Evolutionary conservation across 1,140 invertebrate genomes (phyloP).

Genomic region (Aricia agestis): DNA sequence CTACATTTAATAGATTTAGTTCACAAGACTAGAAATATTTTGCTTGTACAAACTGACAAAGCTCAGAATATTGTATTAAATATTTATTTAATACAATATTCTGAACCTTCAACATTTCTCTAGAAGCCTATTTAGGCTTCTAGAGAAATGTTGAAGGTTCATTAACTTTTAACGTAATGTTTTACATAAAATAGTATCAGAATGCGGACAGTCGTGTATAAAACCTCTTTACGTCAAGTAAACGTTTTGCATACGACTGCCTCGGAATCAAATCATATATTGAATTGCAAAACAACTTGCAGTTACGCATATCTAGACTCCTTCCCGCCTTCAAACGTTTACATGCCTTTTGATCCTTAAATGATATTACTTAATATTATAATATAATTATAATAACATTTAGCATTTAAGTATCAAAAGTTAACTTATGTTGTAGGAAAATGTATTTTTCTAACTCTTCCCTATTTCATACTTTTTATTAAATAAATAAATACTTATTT

Average conservation of each 20-base stretch:
- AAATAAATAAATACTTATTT: too few species aligned
- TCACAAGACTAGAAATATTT: too few species aligned
- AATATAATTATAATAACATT: too few species aligned
- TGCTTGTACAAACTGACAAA: too few species aligned
- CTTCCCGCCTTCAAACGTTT: constrained; percentile 29
- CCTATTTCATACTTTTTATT: too few species aligned
- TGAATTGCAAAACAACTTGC: constrained; percentile 36
- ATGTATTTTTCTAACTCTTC: too few species aligned
- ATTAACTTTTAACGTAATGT: not conserved
- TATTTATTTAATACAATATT: too few species aligned
- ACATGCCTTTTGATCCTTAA: constrained; percentile 30
- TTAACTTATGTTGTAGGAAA: too few species aligned
- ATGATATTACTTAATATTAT: not conserved
- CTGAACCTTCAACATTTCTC: not conserved
- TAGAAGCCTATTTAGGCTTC: too few species aligned
- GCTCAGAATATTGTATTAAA: too few species aligned
- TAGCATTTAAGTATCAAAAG: too few species aligned
- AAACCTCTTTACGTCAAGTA: constrained; percentile 15
- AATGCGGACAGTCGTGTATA: constrained; percentile 4
- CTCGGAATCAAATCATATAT: constrained; percentile 32
- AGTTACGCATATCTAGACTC: constrained; percentile 32
- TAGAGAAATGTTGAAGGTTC: not conserved
- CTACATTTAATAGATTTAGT: too few species aligned
- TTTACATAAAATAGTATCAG: constrained; percentile 17
- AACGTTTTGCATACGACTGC: constrained; percentile 31